A percentile compares a stretch with the other conserved stretches of the same genome.
phyloP scores from a whole-genome alignment of 2,888 invertebrate genomes.

The Carpatolechia fugitivella region DNA sequence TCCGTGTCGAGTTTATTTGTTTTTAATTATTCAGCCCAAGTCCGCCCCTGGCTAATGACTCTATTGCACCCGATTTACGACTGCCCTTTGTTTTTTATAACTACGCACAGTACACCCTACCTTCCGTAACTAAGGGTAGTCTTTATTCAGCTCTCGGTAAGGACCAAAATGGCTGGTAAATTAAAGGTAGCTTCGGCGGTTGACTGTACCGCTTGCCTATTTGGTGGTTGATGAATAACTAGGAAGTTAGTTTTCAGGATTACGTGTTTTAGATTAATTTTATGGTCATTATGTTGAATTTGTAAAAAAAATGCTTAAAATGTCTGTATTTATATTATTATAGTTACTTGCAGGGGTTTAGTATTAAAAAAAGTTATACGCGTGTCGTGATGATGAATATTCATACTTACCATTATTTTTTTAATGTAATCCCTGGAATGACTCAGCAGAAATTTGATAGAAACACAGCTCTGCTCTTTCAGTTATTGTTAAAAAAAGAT shows the following conservation, averaged over 20 bases:
- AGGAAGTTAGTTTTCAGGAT: conserved; percentile 14
- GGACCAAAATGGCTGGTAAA: not conserved
- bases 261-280: conserved; percentile 17
- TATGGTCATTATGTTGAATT: conserved; percentile 7
- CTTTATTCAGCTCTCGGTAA: not conserved
- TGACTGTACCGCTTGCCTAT: conserved; percentile 33
- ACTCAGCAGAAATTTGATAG: too few species aligned
- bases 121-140: not conserved
- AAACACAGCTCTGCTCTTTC: too few species aligned
- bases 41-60: conserved; percentile 76
- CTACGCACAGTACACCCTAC: not conserved
- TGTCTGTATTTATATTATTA: too few species aligned
- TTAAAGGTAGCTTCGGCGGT: not conserved
- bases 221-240: conserved; percentile 50
- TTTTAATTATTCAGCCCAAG: conserved; percentile 74
- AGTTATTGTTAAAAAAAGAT: too few species aligned
- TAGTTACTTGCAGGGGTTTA: too few species aligned
- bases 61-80: conserved; percentile 70
- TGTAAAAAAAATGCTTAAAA: too few species aligned
- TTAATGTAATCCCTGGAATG: too few species aligned
- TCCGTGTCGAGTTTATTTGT: conserved; percentile 76
- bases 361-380: too few species aligned
- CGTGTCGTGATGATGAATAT: too few species aligned
- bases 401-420: too few species aligned
- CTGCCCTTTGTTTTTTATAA: conserved; percentile 61